Evolutionary conservation across 2,797 vertebrate genomes (phyloP).

Genomic region (Squalus acanthias): DNA sequence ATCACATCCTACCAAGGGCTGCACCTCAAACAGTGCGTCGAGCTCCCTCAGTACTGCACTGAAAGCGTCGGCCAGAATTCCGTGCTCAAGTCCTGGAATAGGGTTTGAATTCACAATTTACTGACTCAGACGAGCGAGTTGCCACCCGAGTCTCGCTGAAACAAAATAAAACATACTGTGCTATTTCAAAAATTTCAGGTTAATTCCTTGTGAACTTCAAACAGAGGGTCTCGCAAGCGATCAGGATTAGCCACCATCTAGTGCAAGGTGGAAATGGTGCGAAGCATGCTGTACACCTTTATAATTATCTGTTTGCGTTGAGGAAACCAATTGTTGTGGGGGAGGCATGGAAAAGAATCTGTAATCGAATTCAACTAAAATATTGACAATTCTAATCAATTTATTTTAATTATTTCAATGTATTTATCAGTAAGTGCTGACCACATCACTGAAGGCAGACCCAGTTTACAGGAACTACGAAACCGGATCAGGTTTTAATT

Average conservation of each 20-base stretch:
- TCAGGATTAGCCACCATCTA: background rate
- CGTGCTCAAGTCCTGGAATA: background rate
- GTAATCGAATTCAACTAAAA: background rate
- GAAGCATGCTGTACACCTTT: no score
- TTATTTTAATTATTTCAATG: background rate
- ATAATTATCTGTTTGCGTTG: no score
- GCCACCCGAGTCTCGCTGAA: background rate
- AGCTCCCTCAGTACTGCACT: background rate
- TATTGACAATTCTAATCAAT: background rate
- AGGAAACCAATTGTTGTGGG: background rate
- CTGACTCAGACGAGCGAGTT: no score
- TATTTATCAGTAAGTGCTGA: background rate
- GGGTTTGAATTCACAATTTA: no score
- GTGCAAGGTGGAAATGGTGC: background rate
- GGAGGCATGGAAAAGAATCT: background rate
- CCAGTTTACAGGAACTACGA: background rate
- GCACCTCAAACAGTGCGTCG: background rate
- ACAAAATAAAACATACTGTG: background rate
- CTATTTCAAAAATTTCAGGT: background rate
- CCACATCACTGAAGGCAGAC: background rate
- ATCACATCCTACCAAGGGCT: background rate
- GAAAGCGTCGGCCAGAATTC: background rate
- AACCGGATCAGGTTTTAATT: background rate
- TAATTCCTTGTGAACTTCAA: background rate
- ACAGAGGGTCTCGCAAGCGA: background rate